Percentiles rank a stretch among this genome's conserved stretches.
phyloP scores from a whole-genome alignment of 1,140 invertebrate species.

The Lordiphosa mommai region DNA sequence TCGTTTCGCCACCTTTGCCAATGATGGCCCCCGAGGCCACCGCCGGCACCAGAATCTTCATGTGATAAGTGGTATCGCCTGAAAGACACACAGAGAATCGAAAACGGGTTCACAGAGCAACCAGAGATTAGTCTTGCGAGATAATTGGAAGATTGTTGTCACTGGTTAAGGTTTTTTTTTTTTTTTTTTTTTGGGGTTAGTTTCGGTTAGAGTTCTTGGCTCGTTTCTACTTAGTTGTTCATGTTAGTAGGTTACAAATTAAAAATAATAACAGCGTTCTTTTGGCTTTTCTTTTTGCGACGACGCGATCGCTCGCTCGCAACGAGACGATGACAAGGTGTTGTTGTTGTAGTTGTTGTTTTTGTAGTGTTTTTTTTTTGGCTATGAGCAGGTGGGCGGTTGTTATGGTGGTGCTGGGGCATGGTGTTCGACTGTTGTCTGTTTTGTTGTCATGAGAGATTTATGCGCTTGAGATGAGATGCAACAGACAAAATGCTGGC shows the following conservation, averaged over 20 bases:
- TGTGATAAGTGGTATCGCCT: conserved; percentile 90
- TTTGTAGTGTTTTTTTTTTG: conserved; percentile 10
- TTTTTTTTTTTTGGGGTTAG: conserved; percentile 9
- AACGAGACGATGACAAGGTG: conserved; percentile 16
- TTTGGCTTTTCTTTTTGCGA: conserved; percentile 26
- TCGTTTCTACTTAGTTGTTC: background rate
- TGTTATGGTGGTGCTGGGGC: conserved; percentile 29
- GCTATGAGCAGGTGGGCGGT: conserved; percentile 30
- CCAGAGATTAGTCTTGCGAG: conserved; percentile 32
- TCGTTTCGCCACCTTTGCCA: conserved; percentile 98
- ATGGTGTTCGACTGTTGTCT: conserved; percentile 30
- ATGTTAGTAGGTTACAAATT: conserved; percentile 54
- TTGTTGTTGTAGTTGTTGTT: conserved; percentile 9
- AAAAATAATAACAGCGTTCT: conserved; percentile 75
- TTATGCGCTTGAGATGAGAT: conserved; percentile 54
- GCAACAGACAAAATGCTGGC: conserved; percentile 56
- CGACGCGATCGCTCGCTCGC: conserved; percentile 17
- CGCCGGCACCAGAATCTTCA: conserved; percentile 97
- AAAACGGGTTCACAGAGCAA: conserved; percentile 36
- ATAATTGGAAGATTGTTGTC: conserved; percentile 10
- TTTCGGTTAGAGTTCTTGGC: conserved; percentile 5
- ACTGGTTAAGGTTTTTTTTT: conserved; percentile 15
- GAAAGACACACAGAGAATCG: conserved; percentile 39
- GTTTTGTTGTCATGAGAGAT: conserved; percentile 41
- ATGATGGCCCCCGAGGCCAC: conserved; percentile 98